Evolutionary conservation across 1,140 invertebrate genomes (phyloP).

Genomic region (Drosophila leontia): DNA sequence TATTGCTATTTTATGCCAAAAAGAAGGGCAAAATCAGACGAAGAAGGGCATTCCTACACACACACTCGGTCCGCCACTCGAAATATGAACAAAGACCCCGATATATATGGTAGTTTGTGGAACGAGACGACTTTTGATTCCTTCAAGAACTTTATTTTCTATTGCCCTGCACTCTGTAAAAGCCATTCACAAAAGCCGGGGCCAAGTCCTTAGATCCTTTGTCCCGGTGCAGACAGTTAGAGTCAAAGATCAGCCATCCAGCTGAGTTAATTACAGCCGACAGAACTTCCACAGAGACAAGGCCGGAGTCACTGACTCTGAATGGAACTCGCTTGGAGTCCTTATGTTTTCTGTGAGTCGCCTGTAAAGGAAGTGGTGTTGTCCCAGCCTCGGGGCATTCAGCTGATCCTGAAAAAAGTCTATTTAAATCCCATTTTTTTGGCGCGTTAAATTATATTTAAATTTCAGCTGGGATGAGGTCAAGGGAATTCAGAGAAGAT

Average conservation of each 20-base stretch:
- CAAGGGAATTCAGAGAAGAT: too few relatives aligned
- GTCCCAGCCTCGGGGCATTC: constrained; percentile 56
- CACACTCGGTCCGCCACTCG: constrained; percentile 54
- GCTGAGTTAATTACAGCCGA: constrained; percentile 82
- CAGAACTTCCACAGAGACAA: constrained; percentile 56
- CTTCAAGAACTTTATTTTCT: constrained; percentile 66
- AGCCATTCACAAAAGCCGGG: constrained; percentile 50
- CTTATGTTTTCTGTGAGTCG: background rate
- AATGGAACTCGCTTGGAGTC: constrained; percentile 41
- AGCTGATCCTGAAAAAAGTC: constrained; percentile 31
- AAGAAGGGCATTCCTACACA: constrained; percentile 54
- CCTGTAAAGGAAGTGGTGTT: constrained; percentile 53
- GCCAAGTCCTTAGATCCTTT: constrained; percentile 54
- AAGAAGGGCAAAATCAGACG: constrained; percentile 34
- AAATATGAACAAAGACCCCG: constrained; percentile 49
- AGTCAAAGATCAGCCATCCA: constrained; percentile 83
- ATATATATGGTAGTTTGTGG: constrained; percentile 13
- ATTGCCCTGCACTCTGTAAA: constrained; percentile 45
- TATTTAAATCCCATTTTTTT: constrained; percentile 17
- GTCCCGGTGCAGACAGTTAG: constrained; percentile 76
- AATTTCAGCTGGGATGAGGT: constrained; percentile 23
- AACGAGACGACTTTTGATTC: constrained; percentile 73
- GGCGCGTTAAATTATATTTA: constrained; percentile 35
- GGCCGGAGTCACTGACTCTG: constrained; percentile 48
- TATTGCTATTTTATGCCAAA: constrained; percentile 25